phyloP scores from a whole-genome alignment of 2,797 vertebrate species.

The Darevskia nairensis region DNA sequence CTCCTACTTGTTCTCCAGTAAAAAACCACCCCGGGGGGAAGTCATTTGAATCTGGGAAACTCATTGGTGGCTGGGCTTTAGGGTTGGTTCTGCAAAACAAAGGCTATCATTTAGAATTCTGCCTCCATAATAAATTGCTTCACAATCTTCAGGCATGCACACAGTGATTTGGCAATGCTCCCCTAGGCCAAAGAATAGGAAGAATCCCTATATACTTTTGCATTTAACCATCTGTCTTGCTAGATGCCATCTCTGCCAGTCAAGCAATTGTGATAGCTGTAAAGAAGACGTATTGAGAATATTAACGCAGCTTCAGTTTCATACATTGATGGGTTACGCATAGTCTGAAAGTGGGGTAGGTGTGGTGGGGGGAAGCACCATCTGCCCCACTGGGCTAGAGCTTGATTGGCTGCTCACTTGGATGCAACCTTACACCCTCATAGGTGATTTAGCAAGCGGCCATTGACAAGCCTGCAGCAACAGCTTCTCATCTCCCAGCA shows the following conservation, averaged over 20 bases:
- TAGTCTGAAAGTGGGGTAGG: not conserved
- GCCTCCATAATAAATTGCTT: constrained; percentile 42
- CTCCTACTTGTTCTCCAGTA: constrained; percentile 11
- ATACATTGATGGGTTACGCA: not conserved
- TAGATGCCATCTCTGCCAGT: not conserved
- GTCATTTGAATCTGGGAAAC: constrained; percentile 27
- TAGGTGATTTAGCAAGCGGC: not conserved
- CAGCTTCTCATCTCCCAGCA: too few relatives aligned
- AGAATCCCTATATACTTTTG: not conserved
- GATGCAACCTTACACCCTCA: not conserved
- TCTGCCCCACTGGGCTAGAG: not conserved
- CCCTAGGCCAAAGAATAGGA: constrained; percentile 24
- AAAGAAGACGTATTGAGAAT: too few relatives aligned
- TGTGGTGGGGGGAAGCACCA: not conserved
- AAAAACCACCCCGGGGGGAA: not conserved
- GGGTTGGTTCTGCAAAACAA: constrained; percentile 4
- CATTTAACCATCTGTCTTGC: constrained; percentile 26
- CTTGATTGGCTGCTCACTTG: not conserved
- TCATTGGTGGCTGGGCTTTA: constrained; percentile 20
- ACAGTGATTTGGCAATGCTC: not conserved
- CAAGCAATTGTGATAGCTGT: not conserved
- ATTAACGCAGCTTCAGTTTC: too few relatives aligned
- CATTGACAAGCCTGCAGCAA: not conserved
- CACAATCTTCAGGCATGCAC: constrained; percentile 4
- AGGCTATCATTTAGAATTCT: not conserved